Evolutionary conservation across 92 coral and sea anemone species (phyloP).

Genomic region (Siderastrea radians): DNA sequence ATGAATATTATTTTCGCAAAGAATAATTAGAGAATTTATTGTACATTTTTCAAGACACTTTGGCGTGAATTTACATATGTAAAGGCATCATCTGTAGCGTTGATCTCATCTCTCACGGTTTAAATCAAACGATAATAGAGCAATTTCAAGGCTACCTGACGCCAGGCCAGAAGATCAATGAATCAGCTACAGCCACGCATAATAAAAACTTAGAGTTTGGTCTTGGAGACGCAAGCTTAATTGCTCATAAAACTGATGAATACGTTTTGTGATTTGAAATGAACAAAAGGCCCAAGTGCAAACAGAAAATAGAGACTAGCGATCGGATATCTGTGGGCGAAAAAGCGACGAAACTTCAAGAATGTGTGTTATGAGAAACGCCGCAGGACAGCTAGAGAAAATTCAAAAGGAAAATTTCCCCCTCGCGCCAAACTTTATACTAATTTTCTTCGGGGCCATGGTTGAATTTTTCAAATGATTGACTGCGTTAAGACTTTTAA

Average conservation of each 20-base stretch:
- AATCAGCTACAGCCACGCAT: slow-evolving; percentile 1
- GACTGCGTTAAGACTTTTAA: slow-evolving; percentile 21
- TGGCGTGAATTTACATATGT: slow-evolving; percentile 81
- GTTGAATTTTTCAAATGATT: slow-evolving; percentile 4
- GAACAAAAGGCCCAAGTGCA: slow-evolving; percentile 46
- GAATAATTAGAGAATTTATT: slow-evolving; percentile 82
- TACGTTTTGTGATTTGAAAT: slow-evolving; percentile 19
- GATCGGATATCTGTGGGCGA: slow-evolving; percentile 39
- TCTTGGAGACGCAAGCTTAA: slow-evolving; percentile 17
- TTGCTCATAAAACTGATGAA: slow-evolving; percentile 23
- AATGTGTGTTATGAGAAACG: slow-evolving; percentile 29
- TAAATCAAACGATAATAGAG: slow-evolving; percentile 51
- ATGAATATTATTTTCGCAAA: slow-evolving; percentile 77
- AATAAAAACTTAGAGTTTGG: slow-evolving; percentile 16
- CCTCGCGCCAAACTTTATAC: not conserved
- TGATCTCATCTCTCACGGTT: slow-evolving; percentile 74
- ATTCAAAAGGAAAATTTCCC: slow-evolving; percentile 4
- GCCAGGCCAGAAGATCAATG: slow-evolving; percentile 31
- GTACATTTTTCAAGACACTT: slow-evolving; percentile 86
- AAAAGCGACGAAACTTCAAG: slow-evolving; percentile 46
- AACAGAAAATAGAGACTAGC: slow-evolving; percentile 21
- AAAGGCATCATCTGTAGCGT: slow-evolving; percentile 76
- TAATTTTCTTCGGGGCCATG: not conserved
- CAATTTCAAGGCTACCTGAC: slow-evolving; percentile 38
- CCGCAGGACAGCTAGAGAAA: not conserved